Base-by-base conservation (phyloP, 2,888 invertebrate genomes). In the Petrolisthes manimaculis region DNA sequence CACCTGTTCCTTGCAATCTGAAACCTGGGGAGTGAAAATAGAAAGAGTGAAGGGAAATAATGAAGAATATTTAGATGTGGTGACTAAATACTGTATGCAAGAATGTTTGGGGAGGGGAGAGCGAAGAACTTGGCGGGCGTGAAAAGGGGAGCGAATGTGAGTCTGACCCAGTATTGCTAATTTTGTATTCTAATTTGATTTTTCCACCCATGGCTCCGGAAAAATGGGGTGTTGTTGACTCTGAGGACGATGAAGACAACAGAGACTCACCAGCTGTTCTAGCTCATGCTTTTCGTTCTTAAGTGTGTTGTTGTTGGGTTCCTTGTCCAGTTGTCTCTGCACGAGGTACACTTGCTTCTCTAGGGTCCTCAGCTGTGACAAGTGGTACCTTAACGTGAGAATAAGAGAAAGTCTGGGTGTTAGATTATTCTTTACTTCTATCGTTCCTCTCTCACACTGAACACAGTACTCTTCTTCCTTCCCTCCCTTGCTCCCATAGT, bases 311-410 rank as follows among this genome's bases (percentile, higher is more conserved):
- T 71, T 86, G 37, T 55, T 90, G 8, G 92, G 92, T 91, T 95
- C 95, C 79, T 96, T 97, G 4, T 95, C 95, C 79, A 96, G 94
- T 3, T 96, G 96, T 92, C 96, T 95, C 92, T 97, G 96, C 91
- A 97, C 95, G 84, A 97, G 93, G 93, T 98, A 97, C 69, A 97
- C 96, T 92, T 97, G 97, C 92, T 96, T 96, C 93, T 99, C 98
- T 86, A 98, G 93, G 1, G 96, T 95, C 0, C 98, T 95, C 79
- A 98, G 94, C 92, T 97, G 96, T 86, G 97, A 96, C 12, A 98
- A 95, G 0, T 96, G 94, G 12, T 92, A 92, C 91, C 94, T 94
- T 91, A 14, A 91, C 90, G 89, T 51, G 4, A 83, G 56, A 80
- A 24, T 51, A 37, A 37, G 37, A 2, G 37, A 37, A 37, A 37